Evolutionary conservation across 2,113 vertebrate species (phyloP).

Genomic region (Upupa epops): DNA sequence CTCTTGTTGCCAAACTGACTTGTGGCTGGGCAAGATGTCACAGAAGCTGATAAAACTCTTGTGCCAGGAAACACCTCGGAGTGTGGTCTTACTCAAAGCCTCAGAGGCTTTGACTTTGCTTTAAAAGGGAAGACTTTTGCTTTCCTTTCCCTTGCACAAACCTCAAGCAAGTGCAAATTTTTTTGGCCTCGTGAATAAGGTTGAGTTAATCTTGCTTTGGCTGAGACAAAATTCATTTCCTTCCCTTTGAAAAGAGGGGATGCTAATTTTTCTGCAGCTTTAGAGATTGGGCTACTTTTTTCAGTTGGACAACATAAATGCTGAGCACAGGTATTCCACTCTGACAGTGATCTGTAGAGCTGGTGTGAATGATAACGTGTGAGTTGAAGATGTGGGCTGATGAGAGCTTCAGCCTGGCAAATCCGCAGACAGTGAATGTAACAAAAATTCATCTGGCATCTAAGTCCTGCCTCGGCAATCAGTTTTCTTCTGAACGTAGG

Average conservation of each 20-base stretch:
- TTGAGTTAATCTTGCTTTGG: neutral
- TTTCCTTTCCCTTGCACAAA: neutral
- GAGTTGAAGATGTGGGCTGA: neutral
- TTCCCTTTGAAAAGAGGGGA: neutral
- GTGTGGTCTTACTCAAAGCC: no score
- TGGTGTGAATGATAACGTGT: rapidly evolving
- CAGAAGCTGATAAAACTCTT: neutral
- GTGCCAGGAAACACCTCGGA: neutral
- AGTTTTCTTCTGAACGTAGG: neutral
- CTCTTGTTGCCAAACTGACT: neutral
- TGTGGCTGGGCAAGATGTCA: neutral
- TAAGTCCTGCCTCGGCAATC: neutral
- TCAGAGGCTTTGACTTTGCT: neutral
- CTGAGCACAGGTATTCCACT: neutral
- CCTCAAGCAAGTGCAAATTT: neutral
- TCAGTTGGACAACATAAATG: neutral
- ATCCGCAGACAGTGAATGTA: neutral
- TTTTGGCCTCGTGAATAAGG: neutral
- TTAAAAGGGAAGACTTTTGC: neutral
- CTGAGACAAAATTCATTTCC: neutral
- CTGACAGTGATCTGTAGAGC: neutral
- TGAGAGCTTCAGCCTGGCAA: neutral
- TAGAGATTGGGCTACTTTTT: neutral
- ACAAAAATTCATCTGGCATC: neutral
- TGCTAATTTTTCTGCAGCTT: neutral